These are phyloP conservation scores for Hylaeus anthracinus DNA, from an alignment of 1,140 invertebrate genomes.

Conservation along the genomic window DNA sequence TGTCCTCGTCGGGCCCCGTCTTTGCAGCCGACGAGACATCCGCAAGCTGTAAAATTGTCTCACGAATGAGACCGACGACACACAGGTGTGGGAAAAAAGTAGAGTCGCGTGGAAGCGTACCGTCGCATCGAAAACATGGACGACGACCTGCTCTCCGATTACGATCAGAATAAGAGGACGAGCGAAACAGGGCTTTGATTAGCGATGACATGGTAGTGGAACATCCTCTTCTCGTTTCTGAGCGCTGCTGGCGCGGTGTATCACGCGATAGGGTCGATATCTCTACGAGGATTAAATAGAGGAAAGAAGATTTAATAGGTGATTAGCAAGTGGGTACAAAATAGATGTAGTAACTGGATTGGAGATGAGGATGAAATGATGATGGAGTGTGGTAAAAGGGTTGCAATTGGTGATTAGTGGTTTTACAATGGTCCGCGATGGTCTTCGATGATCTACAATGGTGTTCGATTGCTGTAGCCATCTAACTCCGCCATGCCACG, in stretches of 20 bases:
- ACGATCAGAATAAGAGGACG: conserved; percentile 40
- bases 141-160: conserved; percentile 25
- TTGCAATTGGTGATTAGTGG: too few species aligned
- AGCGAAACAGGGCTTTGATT: conserved; percentile 26
- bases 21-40: background rate
- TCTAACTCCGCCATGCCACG: background rate
- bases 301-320: too few species aligned
- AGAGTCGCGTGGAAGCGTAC: background rate
- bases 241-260: background rate
- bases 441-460: too few species aligned
- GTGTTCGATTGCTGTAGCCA: background rate
- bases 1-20: background rate
- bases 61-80: background rate
- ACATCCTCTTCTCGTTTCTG: background rate
- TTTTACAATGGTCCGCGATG: too few species aligned
- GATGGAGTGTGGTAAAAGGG: too few species aligned
- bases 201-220: background rate
- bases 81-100: background rate
- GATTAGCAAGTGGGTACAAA: too few species aligned
- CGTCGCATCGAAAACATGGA: background rate
- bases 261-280: too few species aligned
- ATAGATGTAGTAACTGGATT: too few species aligned
- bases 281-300: too few species aligned
- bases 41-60: conserved; percentile 4
- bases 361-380: too few species aligned